These are phyloP conservation scores for Phalacrocorax pelagicus DNA, from an alignment of 2,113 vertebrate species.

Conservation along the genomic window DNA sequence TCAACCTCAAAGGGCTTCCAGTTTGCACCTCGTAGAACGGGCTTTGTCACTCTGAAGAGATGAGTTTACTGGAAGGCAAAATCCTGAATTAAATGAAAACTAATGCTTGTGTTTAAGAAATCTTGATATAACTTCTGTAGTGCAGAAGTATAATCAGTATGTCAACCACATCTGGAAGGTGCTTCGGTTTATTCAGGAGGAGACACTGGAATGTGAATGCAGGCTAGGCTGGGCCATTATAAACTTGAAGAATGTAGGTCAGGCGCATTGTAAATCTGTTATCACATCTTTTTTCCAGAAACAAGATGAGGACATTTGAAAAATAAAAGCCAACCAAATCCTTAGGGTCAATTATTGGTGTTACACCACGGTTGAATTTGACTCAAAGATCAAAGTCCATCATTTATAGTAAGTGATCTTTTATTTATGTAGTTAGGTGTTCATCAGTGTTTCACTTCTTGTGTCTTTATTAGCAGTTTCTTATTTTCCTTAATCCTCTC, in stretches of 20 bases:
- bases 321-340: slow-evolving; percentile 10
- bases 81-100: not conserved
- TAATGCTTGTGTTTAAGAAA: not conserved
- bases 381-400: not conserved
- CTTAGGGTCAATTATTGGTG: not conserved
- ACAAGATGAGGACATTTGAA: not conserved
- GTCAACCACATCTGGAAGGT: slow-evolving; percentile 29
- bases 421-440: not conserved
- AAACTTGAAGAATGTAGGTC: slow-evolving; percentile 3
- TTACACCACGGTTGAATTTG: not conserved
- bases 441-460: not conserved
- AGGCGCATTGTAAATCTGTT: slow-evolving; percentile 11
- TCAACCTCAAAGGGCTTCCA: not conserved
- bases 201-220: not conserved
- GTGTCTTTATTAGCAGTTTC: not conserved
- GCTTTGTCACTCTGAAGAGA: not conserved
- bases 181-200: not conserved
- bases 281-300: slow-evolving; percentile 8
- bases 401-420: not conserved
- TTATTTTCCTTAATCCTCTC: not conserved
- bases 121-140: not conserved
- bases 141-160: not conserved
- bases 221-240: not conserved
- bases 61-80: not conserved
- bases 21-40: not conserved